Percentiles rank a stretch among this genome's conserved stretches.
These are phyloP conservation scores for Furcifer pardalis DNA, from an alignment of 2,797 vertebrate genomes.

Conservation along the genomic window DNA sequence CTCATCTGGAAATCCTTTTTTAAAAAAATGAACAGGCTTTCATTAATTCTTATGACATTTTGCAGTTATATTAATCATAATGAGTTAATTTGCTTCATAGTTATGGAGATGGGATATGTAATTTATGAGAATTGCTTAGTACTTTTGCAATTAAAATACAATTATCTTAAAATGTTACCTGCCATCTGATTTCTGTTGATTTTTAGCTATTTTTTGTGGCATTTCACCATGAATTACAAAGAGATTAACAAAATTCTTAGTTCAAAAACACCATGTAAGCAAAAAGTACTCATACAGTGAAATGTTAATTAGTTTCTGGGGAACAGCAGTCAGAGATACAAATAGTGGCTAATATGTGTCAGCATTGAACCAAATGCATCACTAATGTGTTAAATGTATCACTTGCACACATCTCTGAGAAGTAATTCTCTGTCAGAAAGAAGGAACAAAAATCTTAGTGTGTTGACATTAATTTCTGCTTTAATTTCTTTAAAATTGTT, in stretches of 20 bases:
- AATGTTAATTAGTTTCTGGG: constrained; percentile 47
- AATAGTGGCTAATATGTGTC: not conserved
- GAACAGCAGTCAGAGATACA: constrained; percentile 20
- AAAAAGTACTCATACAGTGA: not conserved
- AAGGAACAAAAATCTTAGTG: not conserved
- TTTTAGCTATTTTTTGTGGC: constrained; percentile 19
- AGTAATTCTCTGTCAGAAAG: not conserved
- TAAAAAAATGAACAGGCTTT: constrained; percentile 42
- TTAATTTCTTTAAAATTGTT: not conserved
- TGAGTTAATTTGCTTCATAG: constrained; percentile 55
- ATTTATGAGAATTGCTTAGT: constrained; percentile 25
- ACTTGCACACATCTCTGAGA: not conserved
- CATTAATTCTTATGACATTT: constrained; percentile 50
- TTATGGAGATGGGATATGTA: constrained; percentile 35
- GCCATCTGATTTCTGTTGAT: not conserved
- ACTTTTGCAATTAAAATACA: constrained; percentile 57
- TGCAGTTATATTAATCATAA: constrained; percentile 54
- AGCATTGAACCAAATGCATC: not conserved
- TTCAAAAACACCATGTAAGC: constrained; percentile 43
- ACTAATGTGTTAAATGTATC: not conserved
- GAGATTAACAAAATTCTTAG: constrained; percentile 46
- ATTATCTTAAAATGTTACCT: constrained; percentile 52
- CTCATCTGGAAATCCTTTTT: constrained; percentile 47
- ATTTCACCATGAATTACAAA: constrained; percentile 41
- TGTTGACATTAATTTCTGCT: not conserved